These are phyloP conservation scores for Chaetorhynchus papuensis DNA, from an alignment of 2,113 vertebrate species.

Conservation along the genomic window DNA sequence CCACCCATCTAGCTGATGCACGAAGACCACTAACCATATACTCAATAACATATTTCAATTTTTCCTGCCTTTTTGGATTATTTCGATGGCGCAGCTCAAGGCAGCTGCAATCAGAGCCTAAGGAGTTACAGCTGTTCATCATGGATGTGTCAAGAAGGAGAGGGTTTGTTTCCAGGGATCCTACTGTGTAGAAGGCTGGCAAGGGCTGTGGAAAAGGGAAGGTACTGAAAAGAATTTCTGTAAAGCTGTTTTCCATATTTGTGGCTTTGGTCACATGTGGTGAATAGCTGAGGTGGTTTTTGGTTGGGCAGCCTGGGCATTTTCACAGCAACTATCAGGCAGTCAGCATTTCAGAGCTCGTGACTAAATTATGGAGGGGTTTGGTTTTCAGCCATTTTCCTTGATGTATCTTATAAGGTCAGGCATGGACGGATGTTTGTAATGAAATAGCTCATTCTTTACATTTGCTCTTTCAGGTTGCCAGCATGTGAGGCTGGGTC, in stretches of 20 bases:
- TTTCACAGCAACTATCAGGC: not conserved
- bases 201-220: slow-evolving; percentile 63
- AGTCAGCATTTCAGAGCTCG: slow-evolving; percentile 2
- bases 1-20: slow-evolving; percentile 36
- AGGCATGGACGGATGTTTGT: not conserved
- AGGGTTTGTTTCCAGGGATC: slow-evolving; percentile 56
- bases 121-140: slow-evolving; percentile 72
- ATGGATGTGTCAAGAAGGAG: slow-evolving; percentile 61
- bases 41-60: slow-evolving; percentile 4
- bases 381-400: slow-evolving; percentile 7
- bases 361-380: not conserved
- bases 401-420: not conserved
- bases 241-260: slow-evolving; percentile 58
- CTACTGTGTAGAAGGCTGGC: slow-evolving; percentile 71
- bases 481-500: not conserved
- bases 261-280: slow-evolving; percentile 42
- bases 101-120: slow-evolving; percentile 61
- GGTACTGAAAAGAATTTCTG: slow-evolving; percentile 50
- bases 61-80: slow-evolving; percentile 52
- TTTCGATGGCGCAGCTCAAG: slow-evolving; percentile 45
- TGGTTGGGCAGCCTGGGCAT: slow-evolving; percentile 2
- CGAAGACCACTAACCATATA: slow-evolving; percentile 43
- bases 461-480: not conserved
- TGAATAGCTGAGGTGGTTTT: slow-evolving; percentile 20
- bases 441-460: slow-evolving; percentile 9